These are phyloP conservation scores for Acheta domesticus DNA, from an alignment of 2,888 invertebrate genomes.

Conservation along the genomic window DNA sequence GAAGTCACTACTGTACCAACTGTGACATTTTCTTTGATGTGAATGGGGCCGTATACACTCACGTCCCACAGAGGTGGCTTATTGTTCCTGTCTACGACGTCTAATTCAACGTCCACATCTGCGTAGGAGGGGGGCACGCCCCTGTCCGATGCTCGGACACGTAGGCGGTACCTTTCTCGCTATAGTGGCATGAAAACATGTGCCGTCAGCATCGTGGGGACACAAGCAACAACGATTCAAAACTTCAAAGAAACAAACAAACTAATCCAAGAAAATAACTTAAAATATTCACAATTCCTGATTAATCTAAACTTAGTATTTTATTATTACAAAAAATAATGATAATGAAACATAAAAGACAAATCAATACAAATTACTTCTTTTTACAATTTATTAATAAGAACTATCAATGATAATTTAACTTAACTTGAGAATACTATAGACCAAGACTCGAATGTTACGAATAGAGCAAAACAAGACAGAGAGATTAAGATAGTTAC, in stretches of 20 bases:
- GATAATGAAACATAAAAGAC: constrained; percentile 33
- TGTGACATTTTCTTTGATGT: constrained; percentile 98
- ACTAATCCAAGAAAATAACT: constrained; percentile 36
- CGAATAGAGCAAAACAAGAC: constrained; percentile 18
- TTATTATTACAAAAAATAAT: constrained; percentile 3
- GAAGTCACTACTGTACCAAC: constrained; percentile 97
- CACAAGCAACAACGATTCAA: constrained; percentile 31
- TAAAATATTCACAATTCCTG: constrained; percentile 43
- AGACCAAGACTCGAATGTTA: not conserved
- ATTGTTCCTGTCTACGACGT: constrained; percentile 97
- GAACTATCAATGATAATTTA: constrained; percentile 20
- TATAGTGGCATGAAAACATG: constrained; percentile 58
- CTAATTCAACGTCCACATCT: constrained; percentile 96
- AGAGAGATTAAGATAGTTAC: not conserved
- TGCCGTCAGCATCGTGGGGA: constrained; percentile 39
- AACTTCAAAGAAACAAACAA: constrained; percentile 36
- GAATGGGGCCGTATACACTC: constrained; percentile 93
- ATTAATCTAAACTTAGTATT: constrained; percentile 34
- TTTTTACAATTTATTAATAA: constrained; percentile 23
- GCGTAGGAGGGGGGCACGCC: constrained; percentile 88
- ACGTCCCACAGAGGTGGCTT: constrained; percentile 96
- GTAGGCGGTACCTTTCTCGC: constrained; percentile 95
- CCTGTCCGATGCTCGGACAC: constrained; percentile 94
- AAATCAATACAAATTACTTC: constrained; percentile 28
- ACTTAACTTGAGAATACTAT: not conserved